Evolutionary conservation across 2,888 invertebrate genomes (phyloP).

Genomic region (Tricholauxania praeusta): DNA sequence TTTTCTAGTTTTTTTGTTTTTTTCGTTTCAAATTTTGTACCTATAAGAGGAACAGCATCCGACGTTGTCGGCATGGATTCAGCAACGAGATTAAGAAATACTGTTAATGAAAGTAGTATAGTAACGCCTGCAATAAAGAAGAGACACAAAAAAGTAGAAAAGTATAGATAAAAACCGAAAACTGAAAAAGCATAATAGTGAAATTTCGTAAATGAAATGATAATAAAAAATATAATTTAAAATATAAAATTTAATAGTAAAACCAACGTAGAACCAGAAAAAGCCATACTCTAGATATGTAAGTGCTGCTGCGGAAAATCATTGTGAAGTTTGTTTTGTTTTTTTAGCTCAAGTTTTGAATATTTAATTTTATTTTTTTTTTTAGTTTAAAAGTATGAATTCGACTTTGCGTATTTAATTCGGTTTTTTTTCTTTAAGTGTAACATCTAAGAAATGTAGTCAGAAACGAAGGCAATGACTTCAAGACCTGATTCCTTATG

Average conservation of each 20-base stretch:
- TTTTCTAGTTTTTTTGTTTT: conserved; percentile 29
- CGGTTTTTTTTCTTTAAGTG: conserved; percentile 37
- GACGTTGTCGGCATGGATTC: conserved; percentile 94
- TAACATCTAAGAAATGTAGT: conserved; percentile 37
- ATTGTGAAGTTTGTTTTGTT: background rate
- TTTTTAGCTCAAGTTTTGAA: background rate
- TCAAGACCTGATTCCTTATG: no score
- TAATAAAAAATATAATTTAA: background rate
- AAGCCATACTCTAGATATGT: no score
- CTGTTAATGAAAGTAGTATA: conserved; percentile 96
- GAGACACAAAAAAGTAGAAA: conserved; percentile 53
- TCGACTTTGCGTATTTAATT: conserved; percentile 34
- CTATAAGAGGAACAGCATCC: conserved; percentile 86
- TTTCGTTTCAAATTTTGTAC: conserved; percentile 68
- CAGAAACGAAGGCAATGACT: conserved; percentile 9
- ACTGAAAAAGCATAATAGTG: conserved; percentile 49
- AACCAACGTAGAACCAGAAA: background rate
- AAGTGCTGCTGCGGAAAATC: no score
- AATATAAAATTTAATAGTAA: conserved; percentile 1
- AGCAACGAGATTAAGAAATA: conserved; percentile 97
- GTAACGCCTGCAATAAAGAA: conserved; percentile 86
- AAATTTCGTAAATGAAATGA: conserved; percentile 43
- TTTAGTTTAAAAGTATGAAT: background rate
- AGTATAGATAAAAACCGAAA: conserved; percentile 44
- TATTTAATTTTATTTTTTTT: conserved; percentile 24